Base-by-base conservation (phyloP, 2,888 invertebrate species). In the Notodonta ziczac region DNA sequence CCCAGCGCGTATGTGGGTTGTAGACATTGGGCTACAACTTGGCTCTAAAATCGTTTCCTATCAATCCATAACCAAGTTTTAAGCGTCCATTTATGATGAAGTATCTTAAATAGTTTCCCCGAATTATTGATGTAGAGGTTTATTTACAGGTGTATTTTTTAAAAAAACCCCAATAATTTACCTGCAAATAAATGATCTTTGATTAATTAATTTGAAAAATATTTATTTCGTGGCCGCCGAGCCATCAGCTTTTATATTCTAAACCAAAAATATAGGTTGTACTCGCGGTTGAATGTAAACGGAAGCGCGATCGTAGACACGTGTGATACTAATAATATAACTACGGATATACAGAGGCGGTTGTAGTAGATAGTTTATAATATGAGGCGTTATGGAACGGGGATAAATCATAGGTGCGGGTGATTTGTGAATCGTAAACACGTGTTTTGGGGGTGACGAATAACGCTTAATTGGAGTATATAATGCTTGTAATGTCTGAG, bases 301-400 rank as follows among this genome's bases (percentile, higher is more conserved):
- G 71, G 71, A 73, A 73, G 67, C 62, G 54, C 70, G 58, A 60
- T 52, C 57, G 63, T 54, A 70, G 61, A 59, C 70, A 73, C 73
- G 73, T 56, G 60, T 56, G 40, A 35, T 60, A 61, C 71, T 71
- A 71, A 73, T 73, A 70, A 71, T 73, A 71, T 42, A 64, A 59
- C 51, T 12, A 61, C 70, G 71, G 71, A 71, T 70, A 71, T 70
- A 69, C 66, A 9, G 63, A 46, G 53, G 50, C 59, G 62, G 50
- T 62, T 62, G 62, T 66, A 60, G 59, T 63, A 52, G 54, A 52
- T 35, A 62, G 58, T 63, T 72, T 61, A 59, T 72, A 60, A 59
- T 73, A 66, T 62, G 60, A 59, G 61, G n/a, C 57, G 48, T 59
- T 48, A 1, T 48, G 14, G 48, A 48, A n/a, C 48, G 48, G n/a